Evolutionary conservation across 1,140 invertebrate species (phyloP).

Genomic region (Drosophila trapezifrons): DNA sequence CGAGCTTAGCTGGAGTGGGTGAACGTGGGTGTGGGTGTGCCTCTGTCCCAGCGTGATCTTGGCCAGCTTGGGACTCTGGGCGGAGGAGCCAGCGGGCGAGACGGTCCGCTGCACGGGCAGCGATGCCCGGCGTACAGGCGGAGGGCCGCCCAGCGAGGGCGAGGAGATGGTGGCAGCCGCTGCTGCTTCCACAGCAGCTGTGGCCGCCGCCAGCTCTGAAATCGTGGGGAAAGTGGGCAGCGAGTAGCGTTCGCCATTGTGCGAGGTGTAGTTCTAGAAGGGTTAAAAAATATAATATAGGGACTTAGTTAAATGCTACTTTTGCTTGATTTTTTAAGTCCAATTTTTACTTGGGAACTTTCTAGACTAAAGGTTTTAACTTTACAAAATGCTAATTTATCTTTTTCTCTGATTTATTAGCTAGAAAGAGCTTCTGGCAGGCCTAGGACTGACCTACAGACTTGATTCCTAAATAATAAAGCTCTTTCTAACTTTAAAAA

Average conservation of each 20-base stretch:
- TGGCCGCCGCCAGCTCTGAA: slow-evolving; percentile 86
- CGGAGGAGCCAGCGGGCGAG: slow-evolving; percentile 86
- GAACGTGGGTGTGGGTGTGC: slow-evolving; percentile 49
- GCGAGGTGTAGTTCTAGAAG: slow-evolving; percentile 60
- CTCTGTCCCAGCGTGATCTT: slow-evolving; percentile 85
- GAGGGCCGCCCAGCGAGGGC: slow-evolving; percentile 69
- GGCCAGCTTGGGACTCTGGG: slow-evolving; percentile 87
- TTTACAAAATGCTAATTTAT: too few species aligned
- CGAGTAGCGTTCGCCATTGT: slow-evolving; percentile 86
- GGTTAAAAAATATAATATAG: neutral
- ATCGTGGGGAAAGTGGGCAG: slow-evolving; percentile 87
- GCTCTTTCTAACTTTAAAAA: too few species aligned
- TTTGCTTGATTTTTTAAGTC: too few species aligned
- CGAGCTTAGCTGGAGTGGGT: slow-evolving; percentile 84
- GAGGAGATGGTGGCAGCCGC: slow-evolving; percentile 55
- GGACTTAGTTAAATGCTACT: neutral
- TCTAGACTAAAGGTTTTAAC: too few species aligned
- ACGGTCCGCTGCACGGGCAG: slow-evolving; percentile 90
- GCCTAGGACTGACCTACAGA: too few species aligned
- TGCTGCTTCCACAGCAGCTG: slow-evolving; percentile 66
- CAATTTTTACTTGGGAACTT: too few species aligned
- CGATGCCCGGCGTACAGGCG: slow-evolving; percentile 89
- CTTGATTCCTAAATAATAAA: too few species aligned
- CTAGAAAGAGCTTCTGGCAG: too few species aligned
- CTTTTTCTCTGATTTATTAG: too few species aligned